These are phyloP conservation scores for Thecophora atra DNA, from an alignment of 2,888 invertebrate genomes.

Conservation along the genomic window DNA sequence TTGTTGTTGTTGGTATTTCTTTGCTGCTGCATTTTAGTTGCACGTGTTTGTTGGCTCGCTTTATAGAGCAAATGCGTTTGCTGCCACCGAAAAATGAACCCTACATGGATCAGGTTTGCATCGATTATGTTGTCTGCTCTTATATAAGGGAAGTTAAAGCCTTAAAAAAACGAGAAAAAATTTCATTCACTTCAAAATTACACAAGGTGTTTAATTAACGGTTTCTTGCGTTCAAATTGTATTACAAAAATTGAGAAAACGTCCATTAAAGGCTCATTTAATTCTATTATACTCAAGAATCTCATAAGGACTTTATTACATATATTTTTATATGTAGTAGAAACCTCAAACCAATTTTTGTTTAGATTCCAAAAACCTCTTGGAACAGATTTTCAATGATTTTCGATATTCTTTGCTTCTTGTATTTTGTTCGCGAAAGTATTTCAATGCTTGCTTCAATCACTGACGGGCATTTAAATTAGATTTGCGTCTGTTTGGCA, in stretches of 20 bases:
- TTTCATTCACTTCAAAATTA: too few relatives aligned
- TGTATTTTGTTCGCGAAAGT: neutral
- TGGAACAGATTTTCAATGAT: too few relatives aligned
- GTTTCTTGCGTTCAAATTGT: too few relatives aligned
- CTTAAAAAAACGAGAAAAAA: neutral
- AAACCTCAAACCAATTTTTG: too few relatives aligned
- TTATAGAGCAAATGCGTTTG: neutral
- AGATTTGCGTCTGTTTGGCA: neutral
- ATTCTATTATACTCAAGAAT: too few relatives aligned
- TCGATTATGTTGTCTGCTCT: neutral
- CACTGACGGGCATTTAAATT: constrained; percentile 14
- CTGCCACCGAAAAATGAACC: neutral
- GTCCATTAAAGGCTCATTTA: too few relatives aligned
- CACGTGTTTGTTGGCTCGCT: neutral
- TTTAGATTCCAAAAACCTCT: too few relatives aligned
- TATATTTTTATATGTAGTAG: too few relatives aligned
- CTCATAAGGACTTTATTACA: too few relatives aligned
- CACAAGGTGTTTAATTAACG: too few relatives aligned
- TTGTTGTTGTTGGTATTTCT: neutral
- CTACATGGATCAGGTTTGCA: neutral
- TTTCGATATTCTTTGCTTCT: neutral
- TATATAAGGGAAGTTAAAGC: neutral
- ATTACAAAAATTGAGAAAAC: too few relatives aligned
- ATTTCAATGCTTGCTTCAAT: neutral
- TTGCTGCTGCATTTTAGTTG: neutral